Evolutionary conservation across 1,140 invertebrate genomes (phyloP).

Genomic region (Drosophila simulans): DNA sequence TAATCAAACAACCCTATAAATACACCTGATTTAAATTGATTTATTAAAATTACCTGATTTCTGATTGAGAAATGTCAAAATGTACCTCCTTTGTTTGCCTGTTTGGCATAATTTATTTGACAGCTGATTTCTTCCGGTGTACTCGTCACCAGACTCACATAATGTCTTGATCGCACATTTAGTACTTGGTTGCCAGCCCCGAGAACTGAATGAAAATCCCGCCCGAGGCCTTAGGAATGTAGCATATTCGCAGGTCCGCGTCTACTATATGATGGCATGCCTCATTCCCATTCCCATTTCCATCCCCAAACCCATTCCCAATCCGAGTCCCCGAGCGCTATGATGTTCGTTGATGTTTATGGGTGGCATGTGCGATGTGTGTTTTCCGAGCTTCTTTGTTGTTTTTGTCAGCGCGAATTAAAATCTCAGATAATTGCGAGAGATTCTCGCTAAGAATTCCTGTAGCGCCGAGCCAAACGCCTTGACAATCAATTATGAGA

Average conservation of each 20-base stretch:
- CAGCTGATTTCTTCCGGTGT: slow-evolving; percentile 29
- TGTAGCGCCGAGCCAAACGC: slow-evolving; percentile 56
- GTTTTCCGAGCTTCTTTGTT: slow-evolving; percentile 54
- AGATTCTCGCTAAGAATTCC: slow-evolving; percentile 51
- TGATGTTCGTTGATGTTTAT: slow-evolving; percentile 13
- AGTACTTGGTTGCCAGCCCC: slow-evolving; percentile 43
- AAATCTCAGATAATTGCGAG: slow-evolving; percentile 66
- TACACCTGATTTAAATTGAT: not conserved
- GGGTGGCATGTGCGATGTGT: slow-evolving; percentile 31
- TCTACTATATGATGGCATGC: slow-evolving; percentile 28
- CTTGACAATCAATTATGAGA: slow-evolving; percentile 79
- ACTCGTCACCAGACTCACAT: slow-evolving; percentile 32
- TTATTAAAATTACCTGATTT: not conserved
- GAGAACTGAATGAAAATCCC: slow-evolving; percentile 73
- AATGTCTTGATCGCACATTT: slow-evolving; percentile 33
- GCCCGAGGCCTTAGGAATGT: slow-evolving; percentile 69
- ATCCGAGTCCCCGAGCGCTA: not conserved
- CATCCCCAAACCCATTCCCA: not conserved
- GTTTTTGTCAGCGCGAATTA: slow-evolving; percentile 61
- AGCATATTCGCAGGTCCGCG: slow-evolving; percentile 66
- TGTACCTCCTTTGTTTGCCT: slow-evolving; percentile 1
- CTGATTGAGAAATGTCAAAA: not conserved
- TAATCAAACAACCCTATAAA: no score
- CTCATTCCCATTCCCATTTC: not conserved
- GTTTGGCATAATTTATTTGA: not conserved